These are phyloP conservation scores for Scelioninae gen. 1 DNA, from an alignment of 2,888 invertebrate genomes.

Conservation along the genomic window DNA sequence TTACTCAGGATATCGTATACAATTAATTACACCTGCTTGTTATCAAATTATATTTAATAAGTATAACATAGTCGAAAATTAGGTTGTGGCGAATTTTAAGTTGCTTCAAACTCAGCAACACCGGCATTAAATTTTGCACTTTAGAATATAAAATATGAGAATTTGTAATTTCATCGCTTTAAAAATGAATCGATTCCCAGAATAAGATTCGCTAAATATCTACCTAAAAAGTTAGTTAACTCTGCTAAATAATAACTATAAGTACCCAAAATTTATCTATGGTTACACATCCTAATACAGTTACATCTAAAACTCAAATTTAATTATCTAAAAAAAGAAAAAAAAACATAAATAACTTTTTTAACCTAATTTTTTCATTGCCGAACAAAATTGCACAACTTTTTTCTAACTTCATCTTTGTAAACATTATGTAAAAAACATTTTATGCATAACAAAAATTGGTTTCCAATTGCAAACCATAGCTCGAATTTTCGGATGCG, in stretches of 20 bases:
- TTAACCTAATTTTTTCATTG: too few species aligned
- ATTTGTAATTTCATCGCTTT: slow-evolving; percentile 33
- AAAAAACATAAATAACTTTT: too few species aligned
- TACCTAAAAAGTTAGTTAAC: slow-evolving; percentile 3
- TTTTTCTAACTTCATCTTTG: too few species aligned
- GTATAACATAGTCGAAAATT: slow-evolving; percentile 6
- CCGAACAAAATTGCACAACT: too few species aligned
- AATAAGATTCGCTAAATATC: slow-evolving; percentile 12
- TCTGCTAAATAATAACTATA: too few species aligned
- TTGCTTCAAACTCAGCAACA: slow-evolving; percentile 12
- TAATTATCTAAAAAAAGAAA: too few species aligned
- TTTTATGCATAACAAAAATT: background rate
- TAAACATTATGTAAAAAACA: background rate
- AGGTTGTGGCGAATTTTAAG: slow-evolving; percentile 35
- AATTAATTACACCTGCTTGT: background rate
- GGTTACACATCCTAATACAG: too few species aligned
- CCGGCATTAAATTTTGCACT: slow-evolving; percentile 36
- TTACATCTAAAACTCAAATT: too few species aligned
- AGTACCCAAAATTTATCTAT: too few species aligned
- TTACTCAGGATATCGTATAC: background rate
- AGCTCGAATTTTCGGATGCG: background rate
- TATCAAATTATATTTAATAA: slow-evolving; percentile 7
- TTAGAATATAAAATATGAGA: slow-evolving; percentile 28
- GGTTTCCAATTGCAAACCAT: background rate
- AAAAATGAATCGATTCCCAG: slow-evolving; percentile 22